Evolutionary conservation across 2,888 invertebrate species (phyloP), one percentile per base, ranked within the genome.

Genomic region (Athalia cordata): DNA sequence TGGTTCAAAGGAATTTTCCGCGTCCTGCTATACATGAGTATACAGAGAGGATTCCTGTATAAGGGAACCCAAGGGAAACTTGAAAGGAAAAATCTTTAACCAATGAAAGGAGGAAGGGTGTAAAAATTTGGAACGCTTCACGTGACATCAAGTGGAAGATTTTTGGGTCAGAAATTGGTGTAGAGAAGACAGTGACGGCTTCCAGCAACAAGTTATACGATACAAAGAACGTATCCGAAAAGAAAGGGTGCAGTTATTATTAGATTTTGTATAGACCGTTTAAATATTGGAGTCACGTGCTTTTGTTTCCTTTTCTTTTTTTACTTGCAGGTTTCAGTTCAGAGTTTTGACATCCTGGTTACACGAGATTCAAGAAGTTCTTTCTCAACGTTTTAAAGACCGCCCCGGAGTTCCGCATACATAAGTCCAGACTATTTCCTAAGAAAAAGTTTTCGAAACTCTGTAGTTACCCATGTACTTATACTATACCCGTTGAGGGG

Each of bases 1-100:
- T 29, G 52, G 68, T 68, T 68, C 68, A 68, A 68, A 68, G 68
- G 68, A 55, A 68, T 29, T 68, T 15, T 49, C 49, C 49, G n/a
- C 66, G 29, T 29, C 29, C 29, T 29, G 29, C 29, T 29, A 29
- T 29, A 29, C 29, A 2, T 29, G 29, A 29, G 29, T 29, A 29
- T 29, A 29, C 29, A 29, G 29, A 29, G 29, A 29, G 29, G 29
- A 29, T 29, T 29, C 29, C 29, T 29, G 29, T 55, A n/a, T 66
- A 29, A 15, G 55, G 55, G 29, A 15, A 9, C 1, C 29, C 29
- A 29, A 29, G 29, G 29, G 0, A 49, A 45, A 15, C 11, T n/a
- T 52, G 11, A 52, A 15, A n/a, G 15, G 45, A 55, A 55, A 68
- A 68, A 9, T 55, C 68, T 68, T 45, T 43, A 55, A 68, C 68